These are phyloP conservation scores for Scalopus aquaticus DNA, from an alignment of 2,113 vertebrate species.

Conservation along the genomic window DNA sequence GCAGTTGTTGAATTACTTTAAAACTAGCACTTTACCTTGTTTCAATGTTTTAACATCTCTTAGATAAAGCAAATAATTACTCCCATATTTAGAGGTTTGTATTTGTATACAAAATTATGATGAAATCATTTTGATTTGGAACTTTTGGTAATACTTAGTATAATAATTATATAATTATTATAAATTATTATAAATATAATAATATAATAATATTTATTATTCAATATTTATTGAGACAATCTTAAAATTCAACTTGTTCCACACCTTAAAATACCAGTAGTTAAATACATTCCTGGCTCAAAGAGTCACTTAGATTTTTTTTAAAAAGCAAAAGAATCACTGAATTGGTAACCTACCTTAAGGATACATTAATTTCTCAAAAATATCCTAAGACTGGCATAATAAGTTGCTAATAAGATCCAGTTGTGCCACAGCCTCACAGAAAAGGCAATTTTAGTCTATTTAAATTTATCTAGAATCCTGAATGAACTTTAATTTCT, in stretches of 20 bases:
- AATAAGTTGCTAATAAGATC: constrained; percentile 2
- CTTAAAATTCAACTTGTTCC: constrained; percentile 18
- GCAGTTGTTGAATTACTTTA: background rate
- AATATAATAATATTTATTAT: no score
- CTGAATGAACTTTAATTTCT: constrained; percentile 47
- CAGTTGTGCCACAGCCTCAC: background rate
- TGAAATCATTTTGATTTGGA: constrained; percentile 18
- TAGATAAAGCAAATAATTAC: background rate
- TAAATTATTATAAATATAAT: no score
- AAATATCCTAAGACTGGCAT: background rate
- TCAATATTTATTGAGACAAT: constrained; percentile 12
- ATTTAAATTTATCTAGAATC: constrained; percentile 38
- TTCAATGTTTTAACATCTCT: background rate
- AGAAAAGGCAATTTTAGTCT: background rate
- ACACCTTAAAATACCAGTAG: background rate
- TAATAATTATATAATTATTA: no score
- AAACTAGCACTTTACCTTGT: constrained; percentile 13
- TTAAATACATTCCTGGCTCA: background rate
- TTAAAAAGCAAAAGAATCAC: background rate
- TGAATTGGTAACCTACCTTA: background rate
- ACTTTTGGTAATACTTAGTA: background rate
- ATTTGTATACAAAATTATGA: background rate
- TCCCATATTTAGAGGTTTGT: background rate
- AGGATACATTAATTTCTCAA: background rate
- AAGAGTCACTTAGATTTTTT: background rate